These are phyloP conservation scores for Papilio aristodemus DNA, from an alignment of 1,140 invertebrate species.

Conservation along the genomic window DNA sequence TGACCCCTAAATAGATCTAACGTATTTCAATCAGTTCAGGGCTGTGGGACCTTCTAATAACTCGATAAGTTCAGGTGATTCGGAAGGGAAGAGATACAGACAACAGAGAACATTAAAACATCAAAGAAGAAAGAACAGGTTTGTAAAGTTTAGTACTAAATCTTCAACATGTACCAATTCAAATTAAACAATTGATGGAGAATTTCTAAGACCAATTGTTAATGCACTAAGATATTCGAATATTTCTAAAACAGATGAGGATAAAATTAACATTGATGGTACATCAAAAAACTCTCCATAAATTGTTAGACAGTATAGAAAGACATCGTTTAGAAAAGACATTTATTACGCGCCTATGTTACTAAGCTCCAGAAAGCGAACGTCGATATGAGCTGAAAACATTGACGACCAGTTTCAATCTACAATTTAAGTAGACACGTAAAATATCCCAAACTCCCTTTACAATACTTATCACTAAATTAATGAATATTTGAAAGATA, in stretches of 20 bases:
- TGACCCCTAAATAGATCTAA: constrained; percentile 66
- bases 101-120: constrained; percentile 68
- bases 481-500: constrained; percentile 40
- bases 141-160: constrained; percentile 30
- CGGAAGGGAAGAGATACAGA: constrained; percentile 60
- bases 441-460: constrained; percentile 7
- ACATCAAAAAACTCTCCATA: constrained; percentile 45
- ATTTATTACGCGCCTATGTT: constrained; percentile 79
- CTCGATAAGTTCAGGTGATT: constrained; percentile 52
- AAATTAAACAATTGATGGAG: constrained; percentile 46
- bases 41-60: constrained; percentile 57
- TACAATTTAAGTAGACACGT: constrained; percentile 41
- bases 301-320: constrained; percentile 61
- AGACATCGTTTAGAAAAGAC: constrained; percentile 73
- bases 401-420: constrained; percentile 73
- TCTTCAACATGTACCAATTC: constrained; percentile 27
- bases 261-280: not conserved
- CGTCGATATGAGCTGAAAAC: constrained; percentile 74
- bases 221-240: too few species aligned
- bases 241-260: too few species aligned
- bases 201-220: constrained; percentile 1
- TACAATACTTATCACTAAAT: constrained; percentile 23
- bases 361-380: constrained; percentile 77
- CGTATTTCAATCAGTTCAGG: constrained; percentile 49
- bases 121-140: constrained; percentile 60